These are phyloP conservation scores for Poeciliopsis prolifica DNA, from an alignment of 2,113 vertebrate species.

Conservation along the genomic window DNA sequence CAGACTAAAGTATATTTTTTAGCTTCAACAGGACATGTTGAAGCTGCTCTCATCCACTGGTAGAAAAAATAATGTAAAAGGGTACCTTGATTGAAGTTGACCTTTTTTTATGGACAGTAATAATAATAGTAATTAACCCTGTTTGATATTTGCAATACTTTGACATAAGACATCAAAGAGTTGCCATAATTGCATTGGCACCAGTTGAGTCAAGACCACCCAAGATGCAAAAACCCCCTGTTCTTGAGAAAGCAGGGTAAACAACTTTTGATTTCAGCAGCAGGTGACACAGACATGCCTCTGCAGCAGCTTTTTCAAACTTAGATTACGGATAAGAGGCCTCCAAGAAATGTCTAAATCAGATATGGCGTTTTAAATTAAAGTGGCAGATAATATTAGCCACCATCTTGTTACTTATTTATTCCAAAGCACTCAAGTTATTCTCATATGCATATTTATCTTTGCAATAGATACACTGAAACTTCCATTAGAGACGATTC, in stretches of 20 bases:
- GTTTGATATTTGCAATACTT: conserved; percentile 41
- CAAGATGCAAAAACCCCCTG: conserved; percentile 68
- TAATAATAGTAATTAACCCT: conserved; percentile 27
- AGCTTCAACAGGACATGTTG: conserved; percentile 22
- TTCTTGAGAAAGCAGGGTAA: conserved; percentile 29
- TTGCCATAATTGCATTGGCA: conserved; percentile 14
- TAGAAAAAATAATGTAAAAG: conserved; percentile 19
- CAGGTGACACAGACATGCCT: conserved; percentile 31
- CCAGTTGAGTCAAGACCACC: conserved; percentile 41
- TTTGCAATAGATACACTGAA: neutral
- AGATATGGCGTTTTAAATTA: neutral
- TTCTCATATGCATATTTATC: neutral
- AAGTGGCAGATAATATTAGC: neutral
- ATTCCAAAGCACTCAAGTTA: neutral
- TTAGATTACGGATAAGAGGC: neutral
- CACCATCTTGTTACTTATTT: neutral
- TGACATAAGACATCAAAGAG: conserved; percentile 56
- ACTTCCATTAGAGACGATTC: neutral
- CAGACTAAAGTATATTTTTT: conserved; percentile 35
- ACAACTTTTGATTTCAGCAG: conserved; percentile 51
- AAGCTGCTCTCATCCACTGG: conserved; percentile 30
- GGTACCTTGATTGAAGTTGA: neutral
- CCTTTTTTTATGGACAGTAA: neutral
- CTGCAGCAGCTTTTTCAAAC: conserved; percentile 4
- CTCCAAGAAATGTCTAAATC: neutral